These are phyloP conservation scores for Pangasius krempfi DNA, from an alignment of 2,797 vertebrate genomes.

Conservation along the genomic window DNA sequence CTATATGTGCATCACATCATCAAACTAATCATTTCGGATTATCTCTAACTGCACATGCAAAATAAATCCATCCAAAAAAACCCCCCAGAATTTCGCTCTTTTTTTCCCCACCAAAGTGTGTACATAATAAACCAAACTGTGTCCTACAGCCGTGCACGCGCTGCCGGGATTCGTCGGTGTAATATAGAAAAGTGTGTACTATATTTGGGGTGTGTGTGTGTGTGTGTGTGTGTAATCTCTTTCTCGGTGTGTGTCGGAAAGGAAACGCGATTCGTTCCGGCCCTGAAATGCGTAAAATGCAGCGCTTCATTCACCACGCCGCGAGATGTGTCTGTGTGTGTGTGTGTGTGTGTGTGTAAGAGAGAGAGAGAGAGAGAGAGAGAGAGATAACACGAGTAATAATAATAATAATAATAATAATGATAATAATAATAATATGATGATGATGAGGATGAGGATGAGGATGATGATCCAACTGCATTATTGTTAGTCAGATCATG, in stretches of 20 bases:
- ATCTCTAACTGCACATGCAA: background rate
- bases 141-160: background rate
- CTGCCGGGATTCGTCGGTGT: background rate
- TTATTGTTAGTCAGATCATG: background rate
- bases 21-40: background rate
- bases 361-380: background rate
- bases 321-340: slow-evolving; percentile 57
- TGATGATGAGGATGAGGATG: background rate
- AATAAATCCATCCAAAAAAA: background rate
- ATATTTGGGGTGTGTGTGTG: slow-evolving; percentile 52
- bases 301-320: slow-evolving; percentile 82
- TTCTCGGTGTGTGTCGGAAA: slow-evolving; percentile 67
- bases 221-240: slow-evolving; percentile 71
- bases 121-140: background rate
- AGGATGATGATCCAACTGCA: no score
- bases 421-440: slow-evolving; percentile 11
- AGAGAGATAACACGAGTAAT: background rate
- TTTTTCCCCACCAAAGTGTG: no score
- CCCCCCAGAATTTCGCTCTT: background rate
- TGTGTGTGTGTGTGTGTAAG: slow-evolving; percentile 42
- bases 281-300: slow-evolving; percentile 76
- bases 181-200: background rate
- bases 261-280: slow-evolving; percentile 88
- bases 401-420: slow-evolving; percentile 18
- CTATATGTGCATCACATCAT: background rate